Evolutionary conservation across 2,113 vertebrate genomes (phyloP).

Genomic region (Riparia riparia): DNA sequence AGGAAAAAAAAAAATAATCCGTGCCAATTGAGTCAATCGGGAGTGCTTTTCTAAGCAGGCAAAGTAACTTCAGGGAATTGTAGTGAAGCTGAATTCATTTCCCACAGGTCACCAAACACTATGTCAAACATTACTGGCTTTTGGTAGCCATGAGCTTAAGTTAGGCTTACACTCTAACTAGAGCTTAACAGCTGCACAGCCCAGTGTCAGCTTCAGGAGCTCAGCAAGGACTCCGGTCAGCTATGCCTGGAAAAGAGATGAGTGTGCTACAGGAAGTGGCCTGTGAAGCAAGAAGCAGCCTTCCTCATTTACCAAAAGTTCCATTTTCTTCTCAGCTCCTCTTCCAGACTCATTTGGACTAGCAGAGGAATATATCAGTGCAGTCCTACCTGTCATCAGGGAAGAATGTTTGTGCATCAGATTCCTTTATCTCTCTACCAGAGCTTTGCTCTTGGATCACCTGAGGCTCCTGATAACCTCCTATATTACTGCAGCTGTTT

Average conservation of each 20-base stretch:
- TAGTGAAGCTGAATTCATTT: background rate
- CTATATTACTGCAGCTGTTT: slow-evolving; percentile 5
- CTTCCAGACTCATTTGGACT: background rate
- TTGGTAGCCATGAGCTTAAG: background rate
- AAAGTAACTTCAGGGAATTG: background rate
- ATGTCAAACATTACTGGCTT: background rate
- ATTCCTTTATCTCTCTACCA: background rate
- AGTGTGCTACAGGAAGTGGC: slow-evolving; percentile 35
- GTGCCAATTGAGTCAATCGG: background rate
- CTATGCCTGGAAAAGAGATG: background rate
- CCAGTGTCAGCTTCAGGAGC: background rate
- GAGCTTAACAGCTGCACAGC: background rate
- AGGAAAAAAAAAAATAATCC: background rate
- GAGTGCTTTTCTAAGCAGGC: background rate
- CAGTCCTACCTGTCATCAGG: slow-evolving; percentile 6
- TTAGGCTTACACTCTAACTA: background rate
- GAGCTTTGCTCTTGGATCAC: slow-evolving; percentile 25
- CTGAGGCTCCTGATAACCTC: slow-evolving; percentile 27
- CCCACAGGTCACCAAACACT: background rate
- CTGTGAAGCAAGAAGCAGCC: slow-evolving; percentile 32
- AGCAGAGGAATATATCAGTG: background rate
- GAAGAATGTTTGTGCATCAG: background rate
- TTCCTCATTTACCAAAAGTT: slow-evolving; percentile 54
- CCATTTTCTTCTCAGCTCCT: slow-evolving; percentile 30
- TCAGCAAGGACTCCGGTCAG: background rate